These are phyloP conservation scores for Phytoseiulus persimilis DNA, from an alignment of 2,888 invertebrate genomes.

Conservation along the genomic window DNA sequence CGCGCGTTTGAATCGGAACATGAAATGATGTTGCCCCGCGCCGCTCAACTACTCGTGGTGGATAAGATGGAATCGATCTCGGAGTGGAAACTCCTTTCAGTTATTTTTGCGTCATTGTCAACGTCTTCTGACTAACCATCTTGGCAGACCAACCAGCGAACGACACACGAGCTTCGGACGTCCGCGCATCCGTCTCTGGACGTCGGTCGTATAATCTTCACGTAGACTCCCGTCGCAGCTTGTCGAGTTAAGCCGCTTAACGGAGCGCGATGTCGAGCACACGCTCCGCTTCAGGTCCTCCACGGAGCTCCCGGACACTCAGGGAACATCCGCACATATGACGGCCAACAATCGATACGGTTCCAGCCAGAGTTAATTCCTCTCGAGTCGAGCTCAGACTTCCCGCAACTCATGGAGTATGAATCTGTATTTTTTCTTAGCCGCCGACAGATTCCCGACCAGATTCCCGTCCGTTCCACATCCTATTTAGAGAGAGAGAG, in stretches of 20 bases:
- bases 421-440: too few species aligned
- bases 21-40: not conserved
- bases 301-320: not conserved
- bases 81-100: not conserved
- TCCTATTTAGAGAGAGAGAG: too few species aligned
- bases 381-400: too few species aligned
- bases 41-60: not conserved
- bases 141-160: not conserved
- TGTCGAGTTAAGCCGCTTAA: not conserved
- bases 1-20: too few species aligned
- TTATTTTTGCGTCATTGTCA: not conserved
- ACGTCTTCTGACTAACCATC: not conserved
- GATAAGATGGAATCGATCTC: not conserved
- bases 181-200: not conserved
- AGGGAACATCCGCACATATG: not conserved
- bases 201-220: not conserved
- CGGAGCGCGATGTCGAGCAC: not conserved
- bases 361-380: too few species aligned
- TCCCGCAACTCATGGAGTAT: too few species aligned
- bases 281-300: not conserved
- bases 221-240: not conserved
- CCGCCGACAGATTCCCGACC: too few species aligned
- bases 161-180: not conserved
- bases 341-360: too few species aligned
- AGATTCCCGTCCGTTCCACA: too few species aligned